phyloP scores from a whole-genome alignment of 1,140 invertebrate species.

The Metaphire vulgaris region DNA sequence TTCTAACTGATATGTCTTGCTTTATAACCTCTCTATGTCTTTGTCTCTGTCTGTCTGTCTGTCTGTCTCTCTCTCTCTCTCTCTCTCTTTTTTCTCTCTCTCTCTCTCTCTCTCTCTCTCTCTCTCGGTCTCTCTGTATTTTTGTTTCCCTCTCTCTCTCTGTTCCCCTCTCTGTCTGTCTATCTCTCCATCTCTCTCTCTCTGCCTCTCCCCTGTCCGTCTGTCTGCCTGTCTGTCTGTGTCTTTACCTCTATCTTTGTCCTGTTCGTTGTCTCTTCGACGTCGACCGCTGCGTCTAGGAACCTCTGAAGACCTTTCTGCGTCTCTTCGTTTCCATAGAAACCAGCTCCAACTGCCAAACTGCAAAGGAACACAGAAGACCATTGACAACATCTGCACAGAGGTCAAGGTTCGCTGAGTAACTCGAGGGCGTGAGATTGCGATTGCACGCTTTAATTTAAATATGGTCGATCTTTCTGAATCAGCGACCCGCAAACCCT shows the following conservation, averaged over 20 bases:
- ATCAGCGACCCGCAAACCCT: too few relatives aligned
- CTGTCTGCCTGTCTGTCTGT: not conserved
- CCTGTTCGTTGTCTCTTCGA: constrained; percentile 24
- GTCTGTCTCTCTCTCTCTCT: not conserved
- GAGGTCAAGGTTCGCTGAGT: too few relatives aligned
- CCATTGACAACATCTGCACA: not conserved
- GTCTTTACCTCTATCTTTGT: not conserved
- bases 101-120: constrained; percentile 1
- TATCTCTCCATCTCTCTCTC: not conserved
- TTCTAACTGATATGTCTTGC: too few relatives aligned
- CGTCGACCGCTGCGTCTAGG: constrained; percentile 64
- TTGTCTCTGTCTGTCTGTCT: not conserved
- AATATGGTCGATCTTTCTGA: too few relatives aligned
- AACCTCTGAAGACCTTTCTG: constrained; percentile 78
- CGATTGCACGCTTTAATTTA: too few relatives aligned
- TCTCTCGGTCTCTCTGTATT: not conserved
- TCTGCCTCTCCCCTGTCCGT: not conserved
- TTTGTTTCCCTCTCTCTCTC: not conserved
- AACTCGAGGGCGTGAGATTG: too few relatives aligned
- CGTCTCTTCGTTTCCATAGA: constrained; percentile 86
- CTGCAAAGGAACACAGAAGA: constrained; percentile 38
- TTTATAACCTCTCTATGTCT: not conserved
- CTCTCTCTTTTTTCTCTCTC: not conserved
- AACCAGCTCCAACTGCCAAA: constrained; percentile 60
- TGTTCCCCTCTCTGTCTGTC: not conserved